A percentile compares a stretch with the other conserved stretches of the same genome.
These are phyloP conservation scores for Dipodomys stephensi DNA, from an alignment of 2,113 vertebrate genomes.

Conservation along the genomic window DNA sequence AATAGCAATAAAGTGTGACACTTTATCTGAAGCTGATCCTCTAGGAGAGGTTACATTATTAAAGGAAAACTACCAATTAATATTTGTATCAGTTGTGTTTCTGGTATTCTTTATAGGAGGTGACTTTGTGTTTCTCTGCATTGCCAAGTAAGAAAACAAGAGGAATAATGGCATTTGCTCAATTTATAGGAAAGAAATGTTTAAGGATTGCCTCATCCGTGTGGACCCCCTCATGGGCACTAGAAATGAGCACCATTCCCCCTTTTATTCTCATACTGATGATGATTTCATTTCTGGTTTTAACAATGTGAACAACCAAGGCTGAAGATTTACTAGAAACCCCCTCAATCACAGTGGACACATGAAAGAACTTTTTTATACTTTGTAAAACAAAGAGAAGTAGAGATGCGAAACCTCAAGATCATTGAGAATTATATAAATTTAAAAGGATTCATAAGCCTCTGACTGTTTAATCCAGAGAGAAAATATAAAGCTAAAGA, in stretches of 20 bases:
- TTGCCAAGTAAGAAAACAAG: not conserved
- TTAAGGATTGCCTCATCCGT: not conserved
- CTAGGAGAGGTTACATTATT: not conserved
- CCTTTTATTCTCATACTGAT: not conserved
- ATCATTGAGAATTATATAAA: not conserved
- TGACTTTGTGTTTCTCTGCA: not conserved
- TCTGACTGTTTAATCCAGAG: not conserved
- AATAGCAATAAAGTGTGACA: not conserved
- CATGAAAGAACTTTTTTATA: not conserved
- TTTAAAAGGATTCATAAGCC: not conserved
- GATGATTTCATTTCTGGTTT: slow-evolving; percentile 10
- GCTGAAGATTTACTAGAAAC: not conserved
- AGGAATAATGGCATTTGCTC: not conserved
- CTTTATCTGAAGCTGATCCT: not conserved
- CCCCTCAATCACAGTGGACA: not conserved
- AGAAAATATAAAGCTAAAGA: not conserved
- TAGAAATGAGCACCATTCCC: not conserved
- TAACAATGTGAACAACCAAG: not conserved
- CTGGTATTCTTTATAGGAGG: not conserved
- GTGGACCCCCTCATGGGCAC: not conserved
- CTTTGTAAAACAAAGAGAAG: not conserved
- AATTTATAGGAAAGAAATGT: not conserved
- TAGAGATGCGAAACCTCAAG: not conserved
- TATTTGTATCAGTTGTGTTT: not conserved
- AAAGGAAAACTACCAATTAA: not conserved